Conservation (phyloP, 2,113 vertebrate species). For the Lamprologus callipterus region DNA sequence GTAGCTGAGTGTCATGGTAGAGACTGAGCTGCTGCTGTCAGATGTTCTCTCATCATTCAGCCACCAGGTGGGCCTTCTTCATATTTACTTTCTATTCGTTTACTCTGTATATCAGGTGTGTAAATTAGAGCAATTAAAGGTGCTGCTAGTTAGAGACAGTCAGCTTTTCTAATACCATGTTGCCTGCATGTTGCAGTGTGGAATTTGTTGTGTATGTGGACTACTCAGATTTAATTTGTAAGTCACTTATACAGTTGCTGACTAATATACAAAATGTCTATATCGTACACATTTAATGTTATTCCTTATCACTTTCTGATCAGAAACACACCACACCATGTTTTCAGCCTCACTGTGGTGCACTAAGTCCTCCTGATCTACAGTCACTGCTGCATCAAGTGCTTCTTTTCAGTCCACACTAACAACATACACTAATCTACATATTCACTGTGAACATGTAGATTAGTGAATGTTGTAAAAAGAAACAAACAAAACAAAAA, state of each 20-base stretch:
- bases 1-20: background rate
- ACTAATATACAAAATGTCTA: background rate
- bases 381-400: background rate
- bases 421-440: background rate
- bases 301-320: background rate
- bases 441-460: background rate
- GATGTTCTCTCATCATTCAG: background rate
- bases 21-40: background rate
- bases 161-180: background rate
- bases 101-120: background rate
- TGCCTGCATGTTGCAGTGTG: background rate
- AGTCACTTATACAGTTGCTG: background rate
- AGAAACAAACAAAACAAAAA: background rate
- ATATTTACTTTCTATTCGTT: accelerated
- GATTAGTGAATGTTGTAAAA: background rate
- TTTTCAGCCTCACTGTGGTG: background rate
- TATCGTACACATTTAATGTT: background rate
- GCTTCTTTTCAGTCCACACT: background rate
- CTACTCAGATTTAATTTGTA: background rate
- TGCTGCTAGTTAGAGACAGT: background rate
- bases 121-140: accelerated
- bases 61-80: background rate
- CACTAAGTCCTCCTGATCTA: background rate
- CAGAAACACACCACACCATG: background rate
- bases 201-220: background rate